Evolutionary conservation across 2,797 vertebrate species (phyloP), one percentile per base, ranked within the genome.

Genomic region (Scarus forsteni): DNA sequence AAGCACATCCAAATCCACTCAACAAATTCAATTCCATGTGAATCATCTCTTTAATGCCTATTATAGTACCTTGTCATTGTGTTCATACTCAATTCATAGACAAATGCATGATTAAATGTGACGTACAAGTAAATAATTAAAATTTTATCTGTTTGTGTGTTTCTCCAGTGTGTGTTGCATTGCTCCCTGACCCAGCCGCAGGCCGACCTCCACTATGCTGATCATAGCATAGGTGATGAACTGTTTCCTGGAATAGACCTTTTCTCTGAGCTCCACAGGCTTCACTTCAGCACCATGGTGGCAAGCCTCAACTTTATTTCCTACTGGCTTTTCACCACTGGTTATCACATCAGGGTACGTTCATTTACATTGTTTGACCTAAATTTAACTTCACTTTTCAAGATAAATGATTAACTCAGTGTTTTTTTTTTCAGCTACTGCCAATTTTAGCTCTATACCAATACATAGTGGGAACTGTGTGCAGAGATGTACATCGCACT

Each of bases 161-260:
- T 42, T 79, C 36, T 8, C 61, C 79, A 99, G 98, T 93, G 94
- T 69, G 90, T 98, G 73, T 94, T 99, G 71, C 92, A 86, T 76
- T 94, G 94, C 67, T 97, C 97, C 48, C 79, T 97, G 85, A 93
- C 92, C 46, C 96, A 97, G 79, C 96, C 97, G 0, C 90, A 88
- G 54, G 81, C 85, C 3, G 96, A 97, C 67, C 88, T 85, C 65
- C 93, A 93, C 67, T 99, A 97, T 45, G 93, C 92, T 52, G 92
- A 92, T 3, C 95, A 97, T 79, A 93, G 89, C 74, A 70, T 94
- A 10, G 76, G 81, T n/a, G 87, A 83, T 42, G 89, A 94, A 66
- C 95, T 98, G 60, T 88, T 98, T 70, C 96, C 97, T 13, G 97
- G 96, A 10, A 86, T 97, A 0, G 93, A 98, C 61, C 92, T 98